Evolutionary conservation across 2,888 invertebrate genomes (phyloP).

Genomic region (Aquatica leii): DNA sequence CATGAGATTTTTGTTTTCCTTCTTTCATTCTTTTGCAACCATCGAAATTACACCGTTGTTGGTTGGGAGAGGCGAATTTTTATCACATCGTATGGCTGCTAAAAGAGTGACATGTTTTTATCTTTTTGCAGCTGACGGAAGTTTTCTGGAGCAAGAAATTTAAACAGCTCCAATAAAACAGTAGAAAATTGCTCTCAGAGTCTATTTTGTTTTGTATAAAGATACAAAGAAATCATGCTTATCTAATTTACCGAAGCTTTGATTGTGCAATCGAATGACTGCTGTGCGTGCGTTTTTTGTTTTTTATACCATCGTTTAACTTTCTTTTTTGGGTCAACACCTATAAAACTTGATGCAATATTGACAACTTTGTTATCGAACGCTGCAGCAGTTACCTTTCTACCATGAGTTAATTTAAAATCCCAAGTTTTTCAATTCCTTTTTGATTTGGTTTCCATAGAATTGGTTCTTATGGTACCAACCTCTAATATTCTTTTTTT

Average conservation of each 20-base stretch:
- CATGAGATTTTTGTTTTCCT: too few species aligned
- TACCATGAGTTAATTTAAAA: not conserved
- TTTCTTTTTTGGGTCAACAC: not conserved
- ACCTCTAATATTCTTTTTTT: constrained; percentile 15
- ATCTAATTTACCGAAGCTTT: constrained; percentile 10
- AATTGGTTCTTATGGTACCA: constrained; percentile 12
- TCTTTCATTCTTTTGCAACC: too few species aligned
- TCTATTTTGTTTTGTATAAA: constrained; percentile 3
- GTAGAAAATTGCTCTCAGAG: not conserved
- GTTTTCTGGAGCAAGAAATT: too few species aligned
- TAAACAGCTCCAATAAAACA: constrained; percentile 8
- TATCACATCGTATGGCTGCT: too few species aligned
- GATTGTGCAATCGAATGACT: constrained; percentile 11
- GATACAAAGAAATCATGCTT: constrained; percentile 1
- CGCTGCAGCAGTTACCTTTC: not conserved
- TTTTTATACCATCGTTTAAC: constrained; percentile 11
- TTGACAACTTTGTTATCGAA: constrained; percentile 17
- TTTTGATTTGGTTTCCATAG: not conserved
- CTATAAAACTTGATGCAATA: constrained; percentile 13
- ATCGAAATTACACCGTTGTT: too few species aligned
- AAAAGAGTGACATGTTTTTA: too few species aligned
- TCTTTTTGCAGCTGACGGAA: too few species aligned
- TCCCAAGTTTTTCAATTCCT: not conserved
- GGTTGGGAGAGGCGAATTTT: too few species aligned
- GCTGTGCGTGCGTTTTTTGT: constrained; percentile 12